Evolutionary conservation across 2,888 invertebrate species (phyloP).

Genomic region (Epinotia bilunana): DNA sequence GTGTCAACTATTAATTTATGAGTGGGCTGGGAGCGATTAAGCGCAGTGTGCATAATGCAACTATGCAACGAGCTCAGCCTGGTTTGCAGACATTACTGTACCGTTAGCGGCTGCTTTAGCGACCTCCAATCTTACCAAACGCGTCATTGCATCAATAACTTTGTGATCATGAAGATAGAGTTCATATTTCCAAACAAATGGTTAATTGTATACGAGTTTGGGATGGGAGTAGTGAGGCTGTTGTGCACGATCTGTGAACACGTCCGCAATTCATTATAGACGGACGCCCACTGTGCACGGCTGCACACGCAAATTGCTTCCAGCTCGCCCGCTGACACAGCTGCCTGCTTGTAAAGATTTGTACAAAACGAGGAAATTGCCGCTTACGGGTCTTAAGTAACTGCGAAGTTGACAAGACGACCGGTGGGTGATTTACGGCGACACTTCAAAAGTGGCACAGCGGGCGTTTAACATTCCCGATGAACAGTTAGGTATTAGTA

Average conservation of each 20-base stretch:
- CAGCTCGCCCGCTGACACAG: slow-evolving; percentile 72
- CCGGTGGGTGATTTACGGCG: slow-evolving; percentile 38
- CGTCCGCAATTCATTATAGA: slow-evolving; percentile 72
- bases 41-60: slow-evolving; percentile 55
- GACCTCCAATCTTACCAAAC: background rate
- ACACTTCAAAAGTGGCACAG: slow-evolving; percentile 32
- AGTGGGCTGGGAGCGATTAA: slow-evolving; percentile 57
- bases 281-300: slow-evolving; percentile 77
- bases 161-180: slow-evolving; percentile 4
- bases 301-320: slow-evolving; percentile 78
- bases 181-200: slow-evolving; percentile 6
- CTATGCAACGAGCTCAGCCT: slow-evolving; percentile 42
- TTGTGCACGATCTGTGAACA: slow-evolving; percentile 66
- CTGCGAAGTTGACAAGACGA: slow-evolving; percentile 34
- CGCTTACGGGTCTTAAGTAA: slow-evolving; percentile 52
- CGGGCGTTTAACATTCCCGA: slow-evolving; percentile 29
- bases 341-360: slow-evolving; percentile 64
- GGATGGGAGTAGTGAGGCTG: slow-evolving; percentile 51
- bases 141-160: background rate
- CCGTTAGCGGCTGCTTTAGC: slow-evolving; percentile 14
- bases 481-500: slow-evolving; percentile 21
- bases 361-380: slow-evolving; percentile 65
- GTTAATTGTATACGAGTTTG: slow-evolving; percentile 46
- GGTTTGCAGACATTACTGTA: slow-evolving; percentile 44
- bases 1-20: slow-evolving; percentile 49